Percentiles rank a stretch among this genome's conserved stretches.
Conservation (phyloP, 2,888 invertebrate species). For the Anorthoa munda region DNA sequence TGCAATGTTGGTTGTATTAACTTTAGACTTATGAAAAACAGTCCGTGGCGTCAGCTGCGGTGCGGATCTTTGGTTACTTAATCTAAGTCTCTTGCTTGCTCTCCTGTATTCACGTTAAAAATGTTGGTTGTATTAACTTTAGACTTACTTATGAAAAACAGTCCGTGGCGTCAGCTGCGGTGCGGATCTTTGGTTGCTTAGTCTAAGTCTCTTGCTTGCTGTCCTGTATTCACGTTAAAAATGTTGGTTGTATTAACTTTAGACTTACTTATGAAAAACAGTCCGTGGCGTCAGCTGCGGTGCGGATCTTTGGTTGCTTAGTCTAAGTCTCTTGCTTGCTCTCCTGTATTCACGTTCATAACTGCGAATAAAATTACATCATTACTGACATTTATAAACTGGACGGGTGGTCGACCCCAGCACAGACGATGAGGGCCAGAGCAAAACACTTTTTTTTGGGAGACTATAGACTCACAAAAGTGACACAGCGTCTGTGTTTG, state of each 20-base stretch:
- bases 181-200: slow-evolving; percentile 86
- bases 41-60: slow-evolving; percentile 91
- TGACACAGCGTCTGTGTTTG: neutral
- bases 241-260: too few species aligned
- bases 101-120: slow-evolving; percentile 86
- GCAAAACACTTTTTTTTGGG: neutral
- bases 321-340: slow-evolving; percentile 91
- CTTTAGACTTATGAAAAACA: slow-evolving; percentile 94
- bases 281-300: slow-evolving; percentile 91
- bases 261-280: slow-evolving; percentile 92
- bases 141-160: slow-evolving; percentile 92
- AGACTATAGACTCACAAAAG: neutral
- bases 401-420: neutral
- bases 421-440: too few species aligned
- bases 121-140: too few species aligned
- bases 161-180: slow-evolving; percentile 91
- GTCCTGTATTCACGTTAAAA: slow-evolving; percentile 86
- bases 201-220: slow-evolving; percentile 91
- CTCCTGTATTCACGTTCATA: slow-evolving; percentile 89
- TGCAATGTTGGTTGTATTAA: too few species aligned
- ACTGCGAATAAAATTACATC: slow-evolving; percentile 73
- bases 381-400: neutral
- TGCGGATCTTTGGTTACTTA: slow-evolving; percentile 86
- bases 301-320: slow-evolving; percentile 86
- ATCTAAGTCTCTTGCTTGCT: slow-evolving; percentile 91